Evolutionary conservation across 2,113 vertebrate genomes (phyloP).

Genomic region (Cichladusa arquata): DNA sequence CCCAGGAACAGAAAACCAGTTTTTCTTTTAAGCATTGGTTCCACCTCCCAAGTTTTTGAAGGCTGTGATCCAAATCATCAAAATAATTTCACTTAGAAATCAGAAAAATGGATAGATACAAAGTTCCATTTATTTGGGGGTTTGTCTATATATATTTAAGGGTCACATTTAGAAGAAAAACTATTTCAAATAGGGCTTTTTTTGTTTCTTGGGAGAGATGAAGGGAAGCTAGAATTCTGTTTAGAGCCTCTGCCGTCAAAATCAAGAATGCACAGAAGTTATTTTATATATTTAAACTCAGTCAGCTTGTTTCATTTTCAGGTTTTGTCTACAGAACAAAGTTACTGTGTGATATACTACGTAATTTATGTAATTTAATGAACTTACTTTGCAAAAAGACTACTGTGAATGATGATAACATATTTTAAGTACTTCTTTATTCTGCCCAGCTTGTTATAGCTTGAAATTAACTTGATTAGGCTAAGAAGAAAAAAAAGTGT

Average conservation of each 20-base stretch:
- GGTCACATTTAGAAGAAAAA: neutral
- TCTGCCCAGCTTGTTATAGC: neutral
- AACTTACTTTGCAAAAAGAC: neutral
- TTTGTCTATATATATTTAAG: neutral
- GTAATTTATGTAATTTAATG: neutral
- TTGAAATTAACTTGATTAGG: conserved; percentile 19
- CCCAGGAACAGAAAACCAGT: neutral
- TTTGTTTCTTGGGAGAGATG: neutral
- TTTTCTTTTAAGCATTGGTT: neutral
- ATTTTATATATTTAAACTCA: neutral
- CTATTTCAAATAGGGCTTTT: neutral
- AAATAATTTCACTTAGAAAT: neutral
- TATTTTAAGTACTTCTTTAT: neutral
- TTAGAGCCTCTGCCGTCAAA: neutral
- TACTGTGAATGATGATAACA: neutral
- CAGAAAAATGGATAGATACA: neutral
- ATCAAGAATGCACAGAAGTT: neutral
- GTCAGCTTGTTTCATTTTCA: neutral
- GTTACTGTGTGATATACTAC: neutral
- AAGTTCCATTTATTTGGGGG: neutral
- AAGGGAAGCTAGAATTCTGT: neutral
- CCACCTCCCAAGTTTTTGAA: neutral
- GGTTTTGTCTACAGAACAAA: neutral
- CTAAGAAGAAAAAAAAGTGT: neutral
- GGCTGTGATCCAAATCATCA: neutral